Evolutionary conservation across 2,888 invertebrate species (phyloP).

Genomic region (Ochropleura plecta): DNA sequence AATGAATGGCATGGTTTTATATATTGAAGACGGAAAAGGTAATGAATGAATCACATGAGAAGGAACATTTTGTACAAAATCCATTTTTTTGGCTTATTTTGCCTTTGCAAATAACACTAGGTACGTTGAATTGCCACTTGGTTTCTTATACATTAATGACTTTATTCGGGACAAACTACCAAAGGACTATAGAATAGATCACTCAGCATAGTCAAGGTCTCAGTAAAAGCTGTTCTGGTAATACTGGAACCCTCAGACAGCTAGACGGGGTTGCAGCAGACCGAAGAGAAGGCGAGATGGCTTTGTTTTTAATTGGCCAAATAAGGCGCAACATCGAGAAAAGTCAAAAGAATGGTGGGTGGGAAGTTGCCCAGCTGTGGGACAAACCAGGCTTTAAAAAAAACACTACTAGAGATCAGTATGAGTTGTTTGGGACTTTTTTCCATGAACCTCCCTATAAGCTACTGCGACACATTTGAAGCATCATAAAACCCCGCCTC

Average conservation of each 20-base stretch:
- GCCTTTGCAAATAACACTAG: no score
- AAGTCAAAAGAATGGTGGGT: no score
- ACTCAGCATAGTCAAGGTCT: no score
- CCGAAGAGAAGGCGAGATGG: no score
- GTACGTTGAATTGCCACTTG: background rate
- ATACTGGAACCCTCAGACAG: no score
- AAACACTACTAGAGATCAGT: background rate
- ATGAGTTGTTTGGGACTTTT: background rate
- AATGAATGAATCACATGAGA: constrained; percentile 17
- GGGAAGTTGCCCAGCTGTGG: no score
- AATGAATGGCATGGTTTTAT: constrained; percentile 18
- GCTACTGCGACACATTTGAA: background rate
- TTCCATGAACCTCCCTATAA: background rate
- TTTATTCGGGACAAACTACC: background rate
- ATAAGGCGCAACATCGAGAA: no score
- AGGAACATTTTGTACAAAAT: constrained; percentile 1
- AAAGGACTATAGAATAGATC: background rate
- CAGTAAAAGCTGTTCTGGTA: background rate
- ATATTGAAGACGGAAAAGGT: constrained; percentile 26
- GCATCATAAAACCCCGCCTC: background rate
- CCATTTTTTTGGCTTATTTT: no score
- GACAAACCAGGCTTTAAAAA: no score
- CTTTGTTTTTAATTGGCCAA: no score
- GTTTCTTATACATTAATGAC: background rate
- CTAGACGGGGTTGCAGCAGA: no score